phyloP scores from a whole-genome alignment of 1,140 invertebrate genomes.

The Megalopta genalis region DNA sequence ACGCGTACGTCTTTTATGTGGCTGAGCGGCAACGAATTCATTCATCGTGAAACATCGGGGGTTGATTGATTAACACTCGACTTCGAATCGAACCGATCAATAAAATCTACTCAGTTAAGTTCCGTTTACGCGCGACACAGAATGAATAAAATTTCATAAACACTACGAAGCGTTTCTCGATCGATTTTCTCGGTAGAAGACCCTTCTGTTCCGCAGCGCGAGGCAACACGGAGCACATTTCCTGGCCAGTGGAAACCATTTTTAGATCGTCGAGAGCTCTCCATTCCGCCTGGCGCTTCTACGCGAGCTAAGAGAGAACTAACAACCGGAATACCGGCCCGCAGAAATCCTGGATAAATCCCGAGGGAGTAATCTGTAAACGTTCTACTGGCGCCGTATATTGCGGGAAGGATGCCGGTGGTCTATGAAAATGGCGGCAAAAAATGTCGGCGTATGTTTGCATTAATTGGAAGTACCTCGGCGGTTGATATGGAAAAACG shows the following conservation, averaged over 20 bases:
- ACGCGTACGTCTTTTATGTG: no score
- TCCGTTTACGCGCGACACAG: no score
- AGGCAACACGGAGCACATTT: slow-evolving; percentile 3
- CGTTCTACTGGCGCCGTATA: background rate
- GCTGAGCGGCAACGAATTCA: no score
- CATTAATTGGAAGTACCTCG: no score
- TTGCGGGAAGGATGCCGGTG: slow-evolving; percentile 12
- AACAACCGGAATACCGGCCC: slow-evolving; percentile 18
- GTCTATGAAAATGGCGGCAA: background rate
- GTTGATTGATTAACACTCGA: no score
- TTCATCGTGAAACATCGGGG: no score
- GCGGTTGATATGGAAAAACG: no score
- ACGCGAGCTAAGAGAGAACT: slow-evolving; percentile 16
- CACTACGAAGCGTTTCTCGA: background rate
- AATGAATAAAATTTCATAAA: no score
- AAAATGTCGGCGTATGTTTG: no score
- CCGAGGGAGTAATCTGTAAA: slow-evolving; percentile 14
- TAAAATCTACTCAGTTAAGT: no score
- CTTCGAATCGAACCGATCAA: no score
- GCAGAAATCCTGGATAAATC: slow-evolving; percentile 44
- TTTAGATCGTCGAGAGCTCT: slow-evolving; percentile 44
- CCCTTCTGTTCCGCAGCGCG: background rate
- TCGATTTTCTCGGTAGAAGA: background rate
- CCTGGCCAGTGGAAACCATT: slow-evolving; percentile 35
- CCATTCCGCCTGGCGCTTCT: slow-evolving; percentile 24